phyloP scores from a whole-genome alignment of 37 sponge, comb jelly and placozoan genomes.

The Halisarca cf. caerulea region DNA sequence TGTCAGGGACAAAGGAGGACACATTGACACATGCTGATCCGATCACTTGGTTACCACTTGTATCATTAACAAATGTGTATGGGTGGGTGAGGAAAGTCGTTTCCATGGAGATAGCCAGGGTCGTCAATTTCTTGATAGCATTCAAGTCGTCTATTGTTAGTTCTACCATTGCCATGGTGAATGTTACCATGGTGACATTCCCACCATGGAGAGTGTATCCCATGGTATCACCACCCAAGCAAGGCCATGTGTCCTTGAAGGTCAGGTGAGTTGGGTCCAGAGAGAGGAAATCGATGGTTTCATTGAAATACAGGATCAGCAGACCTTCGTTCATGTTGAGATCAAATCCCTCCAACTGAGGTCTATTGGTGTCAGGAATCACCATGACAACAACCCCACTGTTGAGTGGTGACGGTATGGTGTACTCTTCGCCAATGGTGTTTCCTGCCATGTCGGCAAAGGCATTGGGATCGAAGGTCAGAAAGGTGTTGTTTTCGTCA shows the following conservation, averaged over 20 bases:
- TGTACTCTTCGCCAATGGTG: constrained; percentile 17
- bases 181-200: constrained; percentile 32
- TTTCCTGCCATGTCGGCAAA: constrained; percentile 68
- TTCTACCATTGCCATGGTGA: constrained; percentile 51
- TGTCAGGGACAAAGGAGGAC: constrained; percentile 40
- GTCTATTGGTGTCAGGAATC: constrained; percentile 53
- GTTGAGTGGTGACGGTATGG: not conserved
- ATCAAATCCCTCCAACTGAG: constrained; percentile 40
- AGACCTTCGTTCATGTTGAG: constrained; percentile 76
- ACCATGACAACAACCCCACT: constrained; percentile 6
- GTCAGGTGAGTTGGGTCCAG: constrained; percentile 66
- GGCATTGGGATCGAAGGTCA: constrained; percentile 38
- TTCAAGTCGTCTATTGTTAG: constrained; percentile 68
- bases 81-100: constrained; percentile 44
- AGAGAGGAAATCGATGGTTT: constrained; percentile 72
- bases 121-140: constrained; percentile 65
- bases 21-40: constrained; percentile 36
- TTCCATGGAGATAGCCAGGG: constrained; percentile 37
- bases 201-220: constrained; percentile 74
- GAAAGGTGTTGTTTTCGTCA: constrained; percentile 37
- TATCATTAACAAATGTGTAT: constrained; percentile 67
- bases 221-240: too few relatives aligned
- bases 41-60: constrained; percentile 54
- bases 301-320: constrained; percentile 64
- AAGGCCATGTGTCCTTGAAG: constrained; percentile 28